A percentile compares a stretch with the other conserved stretches of the same genome.
Evolutionary conservation across 1,140 invertebrate genomes (phyloP).

Genomic region (Calephelis virginiensis): DNA sequence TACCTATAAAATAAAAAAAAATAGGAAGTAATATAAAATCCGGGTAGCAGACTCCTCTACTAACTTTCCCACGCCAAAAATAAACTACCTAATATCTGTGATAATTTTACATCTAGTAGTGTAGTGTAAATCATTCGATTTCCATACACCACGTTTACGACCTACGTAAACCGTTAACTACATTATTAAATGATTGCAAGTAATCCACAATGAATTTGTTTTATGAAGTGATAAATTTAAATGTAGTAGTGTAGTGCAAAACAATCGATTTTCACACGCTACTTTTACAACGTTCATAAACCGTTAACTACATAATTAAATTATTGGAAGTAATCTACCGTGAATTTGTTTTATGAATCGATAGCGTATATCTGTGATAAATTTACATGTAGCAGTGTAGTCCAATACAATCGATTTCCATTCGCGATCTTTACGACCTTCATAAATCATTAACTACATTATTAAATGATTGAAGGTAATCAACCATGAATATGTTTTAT

Average conservation of each 20-base stretch:
- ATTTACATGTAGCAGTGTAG: too few species aligned
- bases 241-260: too few species aligned
- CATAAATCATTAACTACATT: too few species aligned
- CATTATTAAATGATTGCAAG: slow-evolving; percentile 1
- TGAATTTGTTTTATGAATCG: not conserved
- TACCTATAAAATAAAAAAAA: too few species aligned
- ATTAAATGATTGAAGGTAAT: not conserved
- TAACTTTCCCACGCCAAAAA: too few species aligned
- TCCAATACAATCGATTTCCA: too few species aligned
- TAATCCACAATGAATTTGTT: not conserved
- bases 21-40: too few species aligned
- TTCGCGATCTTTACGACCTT: not conserved
- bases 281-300: not conserved
- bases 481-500: not conserved
- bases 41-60: too few species aligned
- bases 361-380: not conserved
- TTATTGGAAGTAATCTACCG: not conserved
- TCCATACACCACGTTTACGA: not conserved
- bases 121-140: too few species aligned
- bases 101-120: too few species aligned
- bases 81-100: not conserved
- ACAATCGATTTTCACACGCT: not conserved
- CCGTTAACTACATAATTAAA: slow-evolving; percentile 4
- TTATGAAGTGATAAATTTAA: not conserved
- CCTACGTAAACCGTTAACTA: slow-evolving; percentile 1